These are phyloP conservation scores for Yponomeuta sedellus DNA, from an alignment of 2,888 invertebrate genomes.

Conservation along the genomic window DNA sequence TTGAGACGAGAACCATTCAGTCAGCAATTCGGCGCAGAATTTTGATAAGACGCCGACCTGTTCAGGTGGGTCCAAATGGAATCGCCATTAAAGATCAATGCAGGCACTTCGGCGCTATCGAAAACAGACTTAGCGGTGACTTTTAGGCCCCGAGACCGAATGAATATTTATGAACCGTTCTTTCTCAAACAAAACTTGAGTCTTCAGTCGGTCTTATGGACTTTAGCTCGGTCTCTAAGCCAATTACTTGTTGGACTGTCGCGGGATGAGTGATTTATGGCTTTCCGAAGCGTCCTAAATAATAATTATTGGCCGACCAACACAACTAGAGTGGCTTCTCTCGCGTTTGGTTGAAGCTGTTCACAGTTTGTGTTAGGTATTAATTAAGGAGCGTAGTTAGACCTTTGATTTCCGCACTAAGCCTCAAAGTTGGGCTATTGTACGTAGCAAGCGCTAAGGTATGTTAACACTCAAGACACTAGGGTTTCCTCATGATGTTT, in stretches of 20 bases:
- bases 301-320: neutral
- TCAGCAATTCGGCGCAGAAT: neutral
- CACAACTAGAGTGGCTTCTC: neutral
- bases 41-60: neutral
- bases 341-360: too few relatives aligned
- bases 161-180: slow-evolving; percentile 71
- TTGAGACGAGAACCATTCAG: neutral
- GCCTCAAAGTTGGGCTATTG: too few relatives aligned
- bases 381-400: too few relatives aligned
- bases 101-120: slow-evolving; percentile 55
- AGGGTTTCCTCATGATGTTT: too few relatives aligned
- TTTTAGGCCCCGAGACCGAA: slow-evolving; percentile 59
- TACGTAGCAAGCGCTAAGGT: too few relatives aligned
- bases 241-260: slow-evolving; percentile 12
- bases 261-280: slow-evolving; percentile 9
- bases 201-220: slow-evolving; percentile 7
- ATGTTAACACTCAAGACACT: too few relatives aligned
- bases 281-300: neutral
- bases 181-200: slow-evolving; percentile 40
- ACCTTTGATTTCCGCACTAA: too few relatives aligned
- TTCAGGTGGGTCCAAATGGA: slow-evolving; percentile 35
- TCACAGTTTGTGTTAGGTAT: too few relatives aligned
- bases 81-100: slow-evolving; percentile 40
- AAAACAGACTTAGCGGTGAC: slow-evolving; percentile 66
- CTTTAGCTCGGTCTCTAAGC: slow-evolving; percentile 10